Evolutionary conservation across 2,888 invertebrate genomes (phyloP).

Genomic region (Andricus quercusramuli): DNA sequence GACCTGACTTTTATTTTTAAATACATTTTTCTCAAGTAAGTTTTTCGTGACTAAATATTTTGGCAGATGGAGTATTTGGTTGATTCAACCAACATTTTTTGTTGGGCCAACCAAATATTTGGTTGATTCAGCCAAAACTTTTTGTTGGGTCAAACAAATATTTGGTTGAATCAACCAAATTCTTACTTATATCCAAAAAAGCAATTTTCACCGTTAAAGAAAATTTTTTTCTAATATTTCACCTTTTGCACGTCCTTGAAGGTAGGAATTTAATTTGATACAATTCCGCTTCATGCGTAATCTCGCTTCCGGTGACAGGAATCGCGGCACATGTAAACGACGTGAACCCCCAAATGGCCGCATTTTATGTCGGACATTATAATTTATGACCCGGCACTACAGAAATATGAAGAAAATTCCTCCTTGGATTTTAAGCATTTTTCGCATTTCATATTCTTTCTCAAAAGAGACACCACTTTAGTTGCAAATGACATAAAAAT

Average conservation of each 20-base stretch:
- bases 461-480: neutral
- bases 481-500: slow-evolving; percentile 14
- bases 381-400: neutral
- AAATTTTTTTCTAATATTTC: neutral
- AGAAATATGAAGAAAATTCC: neutral
- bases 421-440: neutral
- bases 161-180: no score
- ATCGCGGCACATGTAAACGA: slow-evolving; percentile 3
- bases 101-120: no score
- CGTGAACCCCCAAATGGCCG: neutral
- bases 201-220: no score
- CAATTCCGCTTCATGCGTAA: neutral
- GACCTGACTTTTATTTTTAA: no score
- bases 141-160: no score
- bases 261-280: neutral
- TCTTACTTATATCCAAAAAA: no score
- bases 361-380: neutral
- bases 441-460: neutral
- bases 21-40: no score
- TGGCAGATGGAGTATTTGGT: no score
- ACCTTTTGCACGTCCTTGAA: neutral
- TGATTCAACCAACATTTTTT: no score
- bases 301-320: neutral
- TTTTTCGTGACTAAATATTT: no score
- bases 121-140: no score